These are phyloP conservation scores for Glossophaga mutica DNA, from an alignment of 2,797 vertebrate species.

Conservation along the genomic window DNA sequence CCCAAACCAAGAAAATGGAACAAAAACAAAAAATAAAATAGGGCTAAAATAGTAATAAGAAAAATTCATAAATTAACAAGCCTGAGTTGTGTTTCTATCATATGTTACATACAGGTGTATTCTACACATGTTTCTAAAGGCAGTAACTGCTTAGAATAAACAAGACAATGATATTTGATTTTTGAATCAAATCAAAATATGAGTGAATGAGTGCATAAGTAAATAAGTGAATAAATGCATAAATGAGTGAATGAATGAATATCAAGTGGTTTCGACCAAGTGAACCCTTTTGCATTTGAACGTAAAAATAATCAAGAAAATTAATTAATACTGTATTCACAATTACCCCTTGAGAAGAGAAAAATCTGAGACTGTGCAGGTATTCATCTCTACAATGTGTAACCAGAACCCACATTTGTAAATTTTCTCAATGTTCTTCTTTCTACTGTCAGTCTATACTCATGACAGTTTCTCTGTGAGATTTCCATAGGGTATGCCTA, in stretches of 20 bases:
- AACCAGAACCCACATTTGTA: neutral
- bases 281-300: neutral
- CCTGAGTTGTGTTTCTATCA: neutral
- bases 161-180: neutral
- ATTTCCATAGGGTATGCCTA: neutral
- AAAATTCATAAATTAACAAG: neutral
- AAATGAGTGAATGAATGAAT: neutral
- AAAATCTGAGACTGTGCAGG: neutral
- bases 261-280: neutral
- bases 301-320: neutral
- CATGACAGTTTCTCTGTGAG: neutral
- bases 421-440: constrained; percentile 11
- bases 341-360: neutral
- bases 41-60: neutral
- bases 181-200: constrained; percentile 1
- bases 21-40: neutral
- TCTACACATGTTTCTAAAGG: neutral
- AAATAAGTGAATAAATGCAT: neutral
- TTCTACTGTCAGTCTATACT: neutral
- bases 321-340: neutral
- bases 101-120: neutral
- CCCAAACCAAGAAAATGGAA: neutral
- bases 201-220: neutral
- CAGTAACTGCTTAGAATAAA: neutral
- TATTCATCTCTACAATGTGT: neutral